Conservation (phyloP, 2,888 invertebrate genomes). For the Parelbella ahira region DNA sequence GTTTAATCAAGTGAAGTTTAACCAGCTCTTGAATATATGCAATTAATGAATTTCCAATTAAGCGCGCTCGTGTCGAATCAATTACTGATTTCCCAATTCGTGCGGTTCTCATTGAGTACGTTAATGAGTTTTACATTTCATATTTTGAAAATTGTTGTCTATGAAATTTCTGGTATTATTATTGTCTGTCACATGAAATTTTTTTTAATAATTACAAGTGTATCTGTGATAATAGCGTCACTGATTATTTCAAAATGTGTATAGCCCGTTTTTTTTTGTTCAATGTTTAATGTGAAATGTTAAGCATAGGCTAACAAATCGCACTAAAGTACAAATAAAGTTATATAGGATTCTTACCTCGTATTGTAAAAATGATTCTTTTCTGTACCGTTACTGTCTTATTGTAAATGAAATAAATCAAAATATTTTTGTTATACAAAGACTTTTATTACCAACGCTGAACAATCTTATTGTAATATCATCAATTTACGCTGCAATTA, state of each 20-base stretch:
- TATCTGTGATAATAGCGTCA: conserved; percentile 37
- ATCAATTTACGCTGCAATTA: too few species aligned
- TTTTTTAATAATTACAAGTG: conserved; percentile 34
- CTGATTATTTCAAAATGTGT: conserved; percentile 26
- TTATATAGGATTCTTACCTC: conserved; percentile 38
- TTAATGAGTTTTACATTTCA: too few species aligned
- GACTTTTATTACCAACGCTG: conserved; percentile 45
- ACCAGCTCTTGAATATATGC: too few species aligned
- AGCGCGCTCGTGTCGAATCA: too few species aligned
- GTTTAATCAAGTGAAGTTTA: too few species aligned
- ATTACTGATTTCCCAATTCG: too few species aligned
- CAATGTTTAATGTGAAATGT: conserved; percentile 12
- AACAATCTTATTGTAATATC: too few species aligned
- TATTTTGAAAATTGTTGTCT: too few species aligned
- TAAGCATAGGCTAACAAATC: conserved; percentile 35
- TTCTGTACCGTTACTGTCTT: conserved; percentile 43
- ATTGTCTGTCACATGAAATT: too few species aligned
- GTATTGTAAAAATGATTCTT: conserved; percentile 34
- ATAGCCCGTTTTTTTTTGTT: conserved; percentile 18
- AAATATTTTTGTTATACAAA: conserved; percentile 64
- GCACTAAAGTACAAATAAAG: conserved; percentile 74
- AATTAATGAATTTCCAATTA: too few species aligned
- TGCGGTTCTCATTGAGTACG: too few species aligned
- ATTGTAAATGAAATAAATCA: conserved; percentile 57
- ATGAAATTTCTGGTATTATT: too few species aligned